Evolutionary conservation across 2,113 vertebrate species (phyloP).

Genomic region (Irena cyanogastra): DNA sequence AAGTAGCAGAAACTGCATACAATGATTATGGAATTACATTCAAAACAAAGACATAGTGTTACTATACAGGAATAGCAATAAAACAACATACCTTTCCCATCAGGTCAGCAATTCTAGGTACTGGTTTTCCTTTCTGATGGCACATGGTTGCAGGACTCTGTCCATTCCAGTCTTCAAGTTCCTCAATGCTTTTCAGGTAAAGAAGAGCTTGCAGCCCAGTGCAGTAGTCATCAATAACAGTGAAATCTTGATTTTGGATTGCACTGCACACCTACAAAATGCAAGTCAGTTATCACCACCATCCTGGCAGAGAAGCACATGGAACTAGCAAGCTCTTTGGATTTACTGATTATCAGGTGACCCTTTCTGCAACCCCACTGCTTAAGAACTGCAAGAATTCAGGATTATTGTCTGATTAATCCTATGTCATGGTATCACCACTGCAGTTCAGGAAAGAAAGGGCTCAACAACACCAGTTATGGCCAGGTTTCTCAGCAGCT

Average conservation of each 20-base stretch:
- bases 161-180: conserved; percentile 83
- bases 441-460: background rate
- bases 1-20: background rate
- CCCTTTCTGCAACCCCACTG: background rate
- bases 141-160: conserved; percentile 83
- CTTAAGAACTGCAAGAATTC: background rate
- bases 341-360: background rate
- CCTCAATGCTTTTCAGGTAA: conserved; percentile 86
- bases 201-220: conserved; percentile 85
- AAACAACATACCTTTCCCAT: conserved; percentile 77
- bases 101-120: conserved; percentile 77
- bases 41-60: background rate
- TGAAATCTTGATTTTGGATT: conserved; percentile 95
- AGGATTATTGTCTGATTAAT: background rate
- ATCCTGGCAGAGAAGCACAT: background rate
- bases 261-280: conserved; percentile 87
- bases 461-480: background rate
- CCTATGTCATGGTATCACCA: background rate
- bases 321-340: background rate
- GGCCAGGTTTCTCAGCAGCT: background rate
- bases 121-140: conserved; percentile 89
- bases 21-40: background rate
- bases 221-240: conserved; percentile 92
- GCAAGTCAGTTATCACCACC: background rate
- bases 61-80: background rate